Conservation (phyloP, 2,797 vertebrate species). For the Poeciliopsis gracilis region DNA sequence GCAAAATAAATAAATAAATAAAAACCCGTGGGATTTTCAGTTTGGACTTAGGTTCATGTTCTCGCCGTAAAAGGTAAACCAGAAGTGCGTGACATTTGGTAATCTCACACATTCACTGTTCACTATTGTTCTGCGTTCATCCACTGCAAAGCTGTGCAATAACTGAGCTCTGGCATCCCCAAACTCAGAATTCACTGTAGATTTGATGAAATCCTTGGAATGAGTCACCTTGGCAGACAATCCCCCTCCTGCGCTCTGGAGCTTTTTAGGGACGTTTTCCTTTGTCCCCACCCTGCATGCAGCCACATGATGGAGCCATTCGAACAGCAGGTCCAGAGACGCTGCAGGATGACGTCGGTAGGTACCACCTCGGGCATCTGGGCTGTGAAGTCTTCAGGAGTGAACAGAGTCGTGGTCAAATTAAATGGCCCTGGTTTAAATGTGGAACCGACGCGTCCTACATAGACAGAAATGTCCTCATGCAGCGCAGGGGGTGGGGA, state of each 20-base stretch:
- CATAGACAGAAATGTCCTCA: constrained; percentile 76
- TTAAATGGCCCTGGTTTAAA: constrained; percentile 23
- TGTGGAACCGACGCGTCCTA: constrained; percentile 71
- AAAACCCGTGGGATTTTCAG: constrained; percentile 37
- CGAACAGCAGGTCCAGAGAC: constrained; percentile 18
- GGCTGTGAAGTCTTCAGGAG: constrained; percentile 85
- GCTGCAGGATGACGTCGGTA: constrained; percentile 22
- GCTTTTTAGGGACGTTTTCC: constrained; percentile 78
- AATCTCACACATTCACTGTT: constrained; percentile 32
- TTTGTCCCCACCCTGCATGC: constrained; percentile 85
- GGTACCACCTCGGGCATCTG: constrained; percentile 14
- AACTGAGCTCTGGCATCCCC: constrained; percentile 4
- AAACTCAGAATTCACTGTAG: background rate
- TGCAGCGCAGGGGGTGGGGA: constrained; percentile 66
- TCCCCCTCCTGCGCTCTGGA: constrained; percentile 82
- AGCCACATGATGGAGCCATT: constrained; percentile 70
- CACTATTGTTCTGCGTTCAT: constrained; percentile 27
- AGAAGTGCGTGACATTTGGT: constrained; percentile 34
- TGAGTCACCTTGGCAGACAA: constrained; percentile 84
- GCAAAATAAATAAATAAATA: constrained; percentile 11
- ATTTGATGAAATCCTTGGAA: constrained; percentile 25
- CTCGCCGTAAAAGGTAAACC: constrained; percentile 22
- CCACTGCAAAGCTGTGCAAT: background rate
- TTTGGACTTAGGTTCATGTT: constrained; percentile 37
- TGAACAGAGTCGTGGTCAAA: constrained; percentile 65